phyloP scores from a whole-genome alignment of 2,888 invertebrate genomes.

The Nebria brevicollis region DNA sequence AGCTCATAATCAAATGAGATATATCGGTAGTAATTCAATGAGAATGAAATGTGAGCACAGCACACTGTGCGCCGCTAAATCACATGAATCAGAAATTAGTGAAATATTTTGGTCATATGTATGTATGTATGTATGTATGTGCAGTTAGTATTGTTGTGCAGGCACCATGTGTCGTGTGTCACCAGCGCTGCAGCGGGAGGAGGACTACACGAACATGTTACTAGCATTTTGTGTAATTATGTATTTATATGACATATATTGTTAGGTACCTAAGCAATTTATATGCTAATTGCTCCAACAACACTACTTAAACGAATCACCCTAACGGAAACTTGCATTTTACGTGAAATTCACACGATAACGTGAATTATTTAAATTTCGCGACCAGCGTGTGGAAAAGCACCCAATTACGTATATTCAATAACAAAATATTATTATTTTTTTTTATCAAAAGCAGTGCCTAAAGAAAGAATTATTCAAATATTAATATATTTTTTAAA shows the following conservation, averaged over 20 bases:
- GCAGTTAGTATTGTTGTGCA: not conserved
- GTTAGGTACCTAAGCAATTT: slow-evolving; percentile 31
- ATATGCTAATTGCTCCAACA: slow-evolving; percentile 44
- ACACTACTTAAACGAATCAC: slow-evolving; percentile 38
- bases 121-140: not conserved
- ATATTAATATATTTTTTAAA: too few species aligned
- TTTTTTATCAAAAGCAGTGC: too few species aligned
- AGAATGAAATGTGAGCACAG: not conserved
- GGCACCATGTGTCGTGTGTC: slow-evolving; percentile 16
- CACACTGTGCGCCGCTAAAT: not conserved
- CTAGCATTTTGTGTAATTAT: slow-evolving; percentile 40
- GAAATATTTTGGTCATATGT: not conserved
- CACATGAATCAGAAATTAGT: slow-evolving; percentile 1
- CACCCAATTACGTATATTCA: too few species aligned
- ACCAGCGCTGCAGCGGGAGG: slow-evolving; percentile 7
- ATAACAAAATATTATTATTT: too few species aligned
- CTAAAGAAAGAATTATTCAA: too few species aligned
- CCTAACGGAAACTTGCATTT: slow-evolving; percentile 29
- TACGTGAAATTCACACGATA: not conserved
- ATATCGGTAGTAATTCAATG: slow-evolving; percentile 1
- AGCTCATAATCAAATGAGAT: not conserved
- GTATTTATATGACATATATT: slow-evolving; percentile 39
- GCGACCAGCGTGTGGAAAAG: too few species aligned
- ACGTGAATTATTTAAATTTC: not conserved
- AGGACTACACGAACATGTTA: slow-evolving; percentile 8